Evolutionary conservation across 1,140 invertebrate species (phyloP).

Genomic region (Hylyphantes graminicola): DNA sequence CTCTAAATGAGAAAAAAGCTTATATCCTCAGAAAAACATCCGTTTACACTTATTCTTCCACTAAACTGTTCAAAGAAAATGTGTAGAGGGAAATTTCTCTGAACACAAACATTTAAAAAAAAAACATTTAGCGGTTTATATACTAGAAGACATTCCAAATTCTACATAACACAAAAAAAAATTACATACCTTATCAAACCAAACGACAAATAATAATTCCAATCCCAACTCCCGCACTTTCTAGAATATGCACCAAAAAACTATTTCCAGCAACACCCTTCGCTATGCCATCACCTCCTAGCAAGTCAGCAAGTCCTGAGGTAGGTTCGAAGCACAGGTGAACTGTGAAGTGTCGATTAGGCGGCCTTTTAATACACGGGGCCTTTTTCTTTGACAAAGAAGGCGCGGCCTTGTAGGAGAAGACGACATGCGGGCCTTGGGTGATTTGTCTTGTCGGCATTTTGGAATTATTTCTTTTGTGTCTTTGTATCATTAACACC

Average conservation of each 20-base stretch:
- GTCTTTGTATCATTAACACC: slow-evolving; percentile 29
- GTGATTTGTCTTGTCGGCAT: slow-evolving; percentile 13
- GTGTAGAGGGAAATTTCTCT: too few relatives aligned
- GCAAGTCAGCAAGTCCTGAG: not conserved
- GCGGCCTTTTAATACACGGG: slow-evolving; percentile 23
- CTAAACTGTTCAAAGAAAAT: too few relatives aligned
- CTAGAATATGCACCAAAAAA: not conserved
- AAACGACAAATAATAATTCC: not conserved
- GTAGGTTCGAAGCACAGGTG: slow-evolving; percentile 3
- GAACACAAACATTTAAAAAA: too few relatives aligned
- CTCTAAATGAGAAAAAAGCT: too few relatives aligned
- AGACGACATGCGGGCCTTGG: slow-evolving; percentile 12
- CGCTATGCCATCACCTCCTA: not conserved
- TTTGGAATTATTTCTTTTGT: not conserved
- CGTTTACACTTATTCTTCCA: too few relatives aligned
- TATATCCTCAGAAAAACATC: too few relatives aligned
- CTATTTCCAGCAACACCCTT: not conserved
- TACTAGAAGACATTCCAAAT: not conserved
- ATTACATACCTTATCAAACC: not conserved
- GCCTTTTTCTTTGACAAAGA: not conserved
- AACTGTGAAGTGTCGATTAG: not conserved
- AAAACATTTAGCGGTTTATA: too few relatives aligned
- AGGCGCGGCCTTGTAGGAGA: slow-evolving; percentile 38
- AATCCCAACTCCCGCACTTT: not conserved
- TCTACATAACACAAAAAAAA: not conserved